phyloP scores from a whole-genome alignment of 2,797 vertebrate genomes.

The Picus viridis region DNA sequence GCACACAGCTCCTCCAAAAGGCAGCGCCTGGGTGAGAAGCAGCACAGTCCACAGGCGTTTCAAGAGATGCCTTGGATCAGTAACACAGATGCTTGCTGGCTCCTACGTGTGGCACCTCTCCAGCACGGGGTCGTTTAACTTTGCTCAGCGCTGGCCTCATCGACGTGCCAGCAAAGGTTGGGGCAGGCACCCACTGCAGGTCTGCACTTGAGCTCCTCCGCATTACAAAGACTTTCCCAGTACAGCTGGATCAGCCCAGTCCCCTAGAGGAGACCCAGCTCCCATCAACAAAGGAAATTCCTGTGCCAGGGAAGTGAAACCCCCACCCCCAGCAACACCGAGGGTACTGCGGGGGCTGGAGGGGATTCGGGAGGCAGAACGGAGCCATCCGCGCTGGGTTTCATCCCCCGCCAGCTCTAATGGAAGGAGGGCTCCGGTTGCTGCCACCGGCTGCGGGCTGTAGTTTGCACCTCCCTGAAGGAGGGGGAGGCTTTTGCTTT shows the following conservation, averaged over 20 bases:
- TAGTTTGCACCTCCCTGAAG: conserved; percentile 37
- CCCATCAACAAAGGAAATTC: conserved; percentile 50
- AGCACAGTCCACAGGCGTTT: not conserved
- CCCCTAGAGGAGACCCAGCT: conserved; percentile 63
- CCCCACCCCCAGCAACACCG: not conserved
- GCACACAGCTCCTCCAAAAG: not conserved
- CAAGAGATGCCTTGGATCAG: not conserved
- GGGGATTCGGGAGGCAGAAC: conserved; percentile 44
- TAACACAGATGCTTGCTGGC: not conserved
- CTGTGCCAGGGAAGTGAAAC: conserved; percentile 15
- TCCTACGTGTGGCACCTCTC: conserved; percentile 50
- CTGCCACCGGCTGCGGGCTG: conserved; percentile 39
- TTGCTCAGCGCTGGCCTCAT: not conserved
- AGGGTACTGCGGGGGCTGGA: not conserved
- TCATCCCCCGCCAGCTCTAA: conserved; percentile 45
- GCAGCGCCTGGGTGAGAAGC: not conserved
- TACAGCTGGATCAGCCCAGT: conserved; percentile 56
- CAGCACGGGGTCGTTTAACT: conserved; percentile 31
- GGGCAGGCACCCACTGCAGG: conserved; percentile 51
- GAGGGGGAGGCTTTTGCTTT: conserved; percentile 16
- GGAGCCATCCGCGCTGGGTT: not conserved
- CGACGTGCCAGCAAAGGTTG: not conserved
- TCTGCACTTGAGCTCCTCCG: conserved; percentile 49
- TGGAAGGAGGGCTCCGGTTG: conserved; percentile 20
- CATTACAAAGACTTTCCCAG: conserved; percentile 30